Percentiles rank a stretch among this genome's conserved stretches.
phyloP scores from a whole-genome alignment of 2,888 invertebrate species.

The Carabus problematicus region DNA sequence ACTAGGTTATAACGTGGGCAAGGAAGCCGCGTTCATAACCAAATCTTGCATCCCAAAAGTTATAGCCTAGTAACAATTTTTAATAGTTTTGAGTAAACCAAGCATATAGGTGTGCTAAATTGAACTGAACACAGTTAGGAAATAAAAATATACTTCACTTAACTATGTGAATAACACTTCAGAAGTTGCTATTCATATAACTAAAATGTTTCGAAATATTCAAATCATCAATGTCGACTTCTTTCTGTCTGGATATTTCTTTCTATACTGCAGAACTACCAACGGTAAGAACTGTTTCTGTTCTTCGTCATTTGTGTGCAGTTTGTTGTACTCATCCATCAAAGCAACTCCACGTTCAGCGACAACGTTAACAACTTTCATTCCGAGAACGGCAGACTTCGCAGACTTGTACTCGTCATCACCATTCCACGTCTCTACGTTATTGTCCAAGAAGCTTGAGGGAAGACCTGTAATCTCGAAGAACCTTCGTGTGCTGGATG shows the following conservation, averaged over 20 bases:
- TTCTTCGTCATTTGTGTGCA: slow-evolving; percentile 20
- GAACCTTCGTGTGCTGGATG: slow-evolving; percentile 18
- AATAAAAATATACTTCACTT: too few species aligned
- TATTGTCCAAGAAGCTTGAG: slow-evolving; percentile 23
- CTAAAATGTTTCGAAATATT: too few species aligned
- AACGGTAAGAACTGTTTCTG: slow-evolving; percentile 23
- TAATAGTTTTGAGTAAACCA: too few species aligned
- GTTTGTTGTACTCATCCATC: slow-evolving; percentile 27
- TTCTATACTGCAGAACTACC: slow-evolving; percentile 15
- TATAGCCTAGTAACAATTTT: too few species aligned
- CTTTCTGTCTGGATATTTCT: slow-evolving; percentile 20
- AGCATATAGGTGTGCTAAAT: too few species aligned
- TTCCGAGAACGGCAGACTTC: too few species aligned
- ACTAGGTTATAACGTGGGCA: too few species aligned
- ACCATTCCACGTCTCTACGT: slow-evolving; percentile 8
- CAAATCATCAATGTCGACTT: slow-evolving; percentile 44
- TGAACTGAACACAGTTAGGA: too few species aligned
- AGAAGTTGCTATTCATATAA: too few species aligned
- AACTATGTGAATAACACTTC: too few species aligned
- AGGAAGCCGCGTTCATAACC: too few species aligned
- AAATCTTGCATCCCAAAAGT: too few species aligned
- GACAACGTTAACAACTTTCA: slow-evolving; percentile 26
- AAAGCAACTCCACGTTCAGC: slow-evolving; percentile 27
- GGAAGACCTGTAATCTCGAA: slow-evolving; percentile 24
- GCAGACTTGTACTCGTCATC: slow-evolving; percentile 17